A percentile compares a stretch with the other conserved stretches of the same genome.
Conservation (phyloP, 1,140 invertebrate genomes). For the Drosophila saltans region DNA sequence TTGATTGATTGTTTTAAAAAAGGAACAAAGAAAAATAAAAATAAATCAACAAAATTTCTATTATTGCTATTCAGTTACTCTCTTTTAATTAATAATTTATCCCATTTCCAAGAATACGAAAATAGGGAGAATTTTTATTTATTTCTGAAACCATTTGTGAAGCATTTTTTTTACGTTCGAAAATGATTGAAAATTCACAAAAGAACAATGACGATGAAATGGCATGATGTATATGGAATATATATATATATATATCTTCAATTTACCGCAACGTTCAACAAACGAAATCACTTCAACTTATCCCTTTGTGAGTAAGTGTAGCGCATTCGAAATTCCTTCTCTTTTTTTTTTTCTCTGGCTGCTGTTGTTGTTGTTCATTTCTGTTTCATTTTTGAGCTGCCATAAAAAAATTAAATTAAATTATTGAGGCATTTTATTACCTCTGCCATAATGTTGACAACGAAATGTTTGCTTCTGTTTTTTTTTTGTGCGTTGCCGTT, state of each 20-base stretch:
- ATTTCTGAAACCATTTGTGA: too few species aligned
- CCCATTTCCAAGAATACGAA: too few species aligned
- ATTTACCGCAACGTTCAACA: background rate
- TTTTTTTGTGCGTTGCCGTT: conserved; percentile 29
- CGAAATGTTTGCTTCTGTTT: conserved; percentile 57
- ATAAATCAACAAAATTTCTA: too few species aligned
- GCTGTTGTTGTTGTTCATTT: too few species aligned
- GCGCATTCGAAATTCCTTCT: conserved; percentile 48
- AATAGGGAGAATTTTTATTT: too few species aligned
- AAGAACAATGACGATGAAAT: background rate
- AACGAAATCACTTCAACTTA: conserved; percentile 4
- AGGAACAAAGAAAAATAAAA: background rate
- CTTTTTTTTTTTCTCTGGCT: background rate
- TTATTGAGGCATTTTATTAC: conserved; percentile 74
- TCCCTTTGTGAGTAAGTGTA: conserved; percentile 34
- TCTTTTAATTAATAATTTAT: too few species aligned
- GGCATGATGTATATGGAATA: background rate
- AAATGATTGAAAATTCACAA: conserved; percentile 9
- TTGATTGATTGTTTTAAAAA: background rate
- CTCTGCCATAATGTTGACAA: conserved; percentile 23
- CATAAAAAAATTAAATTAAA: conserved; percentile 65
- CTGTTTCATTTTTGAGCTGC: conserved; percentile 26
- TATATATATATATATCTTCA: background rate
- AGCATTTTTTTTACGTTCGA: background rate
- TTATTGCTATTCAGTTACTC: too few species aligned